Base-by-base conservation (phyloP, 2,888 invertebrate genomes). In the Cremastobaeus sp. region DNA sequence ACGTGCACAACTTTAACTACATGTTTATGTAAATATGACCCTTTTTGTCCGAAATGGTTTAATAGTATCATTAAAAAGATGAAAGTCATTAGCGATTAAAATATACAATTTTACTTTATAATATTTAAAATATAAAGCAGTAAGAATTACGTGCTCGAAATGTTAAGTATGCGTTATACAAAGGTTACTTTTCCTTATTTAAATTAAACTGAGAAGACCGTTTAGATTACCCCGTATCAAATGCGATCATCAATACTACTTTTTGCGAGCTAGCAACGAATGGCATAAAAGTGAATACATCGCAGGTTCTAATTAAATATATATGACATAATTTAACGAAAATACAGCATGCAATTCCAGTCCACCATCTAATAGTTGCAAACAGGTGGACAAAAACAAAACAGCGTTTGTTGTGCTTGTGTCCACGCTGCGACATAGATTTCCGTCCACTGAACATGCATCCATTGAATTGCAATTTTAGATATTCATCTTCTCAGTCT, bases 401-500 rank as follows among this genome's bases (percentile, higher is more conserved):
- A n/a, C n/a, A n/a, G n/a, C n/a, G n/a, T n/a, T n/a, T n/a, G n/a
- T n/a, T n/a, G n/a, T n/a, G n/a, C n/a, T n/a, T n/a, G n/a, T n/a
- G n/a, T n/a, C n/a, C n/a, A n/a, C n/a, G n/a, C n/a, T n/a, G n/a
- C n/a, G n/a, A n/a, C 11, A 32, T 15, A 57, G 45, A 25, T 3
- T 28, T 39, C 5, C 21, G 39, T 32, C 11, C 25, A 41, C 28
- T 66, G 6, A 41, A 32, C 57, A 66, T 66, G 66, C 57, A 50
- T 32, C 15, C 11, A 21, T 18, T 25, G 57, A 66, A 50, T 30
- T 9, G 28, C 43, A 11, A 41, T 62, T 35, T 34, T n/a, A 15
- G n/a, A 32, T 8, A 25, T 55, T 48, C 21, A 54, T 70, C 47
- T 62, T 62, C 43, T 70, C 70, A 70, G 70, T 70, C 70, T 64